Base-by-base conservation (phyloP, 2,113 vertebrate species). In the Catharus bicknelli region DNA sequence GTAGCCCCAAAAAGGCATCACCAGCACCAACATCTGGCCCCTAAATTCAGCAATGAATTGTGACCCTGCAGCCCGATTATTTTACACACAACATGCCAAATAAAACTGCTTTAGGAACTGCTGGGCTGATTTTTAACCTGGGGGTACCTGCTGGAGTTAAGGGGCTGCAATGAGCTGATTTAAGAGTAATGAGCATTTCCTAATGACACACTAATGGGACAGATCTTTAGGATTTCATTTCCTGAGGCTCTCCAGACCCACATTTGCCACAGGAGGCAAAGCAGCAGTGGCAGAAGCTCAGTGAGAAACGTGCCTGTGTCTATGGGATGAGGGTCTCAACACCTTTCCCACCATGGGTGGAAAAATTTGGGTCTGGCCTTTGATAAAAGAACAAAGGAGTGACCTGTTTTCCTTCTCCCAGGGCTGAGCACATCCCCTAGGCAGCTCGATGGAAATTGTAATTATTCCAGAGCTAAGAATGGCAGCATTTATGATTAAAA, bases 401-500 rank as follows among this genome's bases (percentile, higher is more conserved):
- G 47, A 78, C 53, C 26, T 5, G 7, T 16, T 30, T 74, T 27
- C 55, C 47, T 62, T 36, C 76, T 72, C 38, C 67, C 47, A 25
- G 29, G 40, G 77, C 76, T 68, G 34, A 75, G 30, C 29, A 57
- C 42, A 78, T 43, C 55, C 83, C 68, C 55, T 6, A 8, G 77
- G 61, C 57, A 93, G 55, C 36, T 66, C 11, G 10, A 47, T 61
- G 57, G 21, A 50, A 93, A 83, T 9, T 36, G 38, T 40, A 76
- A 66, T 86, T 86, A 84, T 77, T 77, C 40, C 68, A 80, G 66
- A 62, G 84, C 78, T 63, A 67, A 90, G 74, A 94, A 80, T 92
- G 86, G 61, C 88, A 95, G 83, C 17, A 26, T 87, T 87, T 87
- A 42, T 58, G 42, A 94, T 96, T 72, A 80, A 89, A 92, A 94